Percentiles rank a stretch among this genome's conserved stretches.
These are phyloP conservation scores for Dendrophyllia cribrosa DNA, from an alignment of 64 coral and sea anemone species.

Conservation along the genomic window DNA sequence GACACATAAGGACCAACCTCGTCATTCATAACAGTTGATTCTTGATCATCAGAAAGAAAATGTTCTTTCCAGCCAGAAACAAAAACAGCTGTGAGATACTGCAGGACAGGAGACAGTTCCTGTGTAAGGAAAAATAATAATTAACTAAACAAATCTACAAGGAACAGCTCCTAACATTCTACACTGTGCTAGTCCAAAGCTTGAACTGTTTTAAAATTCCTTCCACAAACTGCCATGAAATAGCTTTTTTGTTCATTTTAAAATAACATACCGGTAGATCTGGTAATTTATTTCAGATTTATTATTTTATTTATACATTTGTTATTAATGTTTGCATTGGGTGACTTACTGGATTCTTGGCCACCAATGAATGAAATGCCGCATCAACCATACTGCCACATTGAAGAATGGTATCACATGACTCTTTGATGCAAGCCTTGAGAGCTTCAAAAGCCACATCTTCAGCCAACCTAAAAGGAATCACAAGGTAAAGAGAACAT, in stretches of 20 bases:
- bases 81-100: conserved; percentile 77
- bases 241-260: no score
- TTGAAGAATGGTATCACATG: neutral
- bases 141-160: neutral
- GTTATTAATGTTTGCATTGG: neutral
- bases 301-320: neutral
- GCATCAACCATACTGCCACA: conserved; percentile 54
- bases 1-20: conserved; percentile 16
- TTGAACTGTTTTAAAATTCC: no score
- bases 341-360: conserved; percentile 69
- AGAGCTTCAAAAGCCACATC: conserved; percentile 64
- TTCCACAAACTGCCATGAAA: no score
- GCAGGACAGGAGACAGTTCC: conserved; percentile 66
- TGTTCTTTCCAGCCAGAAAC: conserved; percentile 71
- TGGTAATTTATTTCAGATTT: no score
- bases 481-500: neutral
- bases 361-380: conserved; percentile 42
- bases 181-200: no score
- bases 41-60: conserved; percentile 61
- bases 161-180: no score
- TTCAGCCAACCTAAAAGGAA: conserved; percentile 66
- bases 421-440: conserved; percentile 69
- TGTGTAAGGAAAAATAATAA: conserved; percentile 7
- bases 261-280: no score
- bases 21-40: neutral